Base-by-base conservation (phyloP, 2,113 vertebrate genomes). In the Dipodomys ordii region DNA sequence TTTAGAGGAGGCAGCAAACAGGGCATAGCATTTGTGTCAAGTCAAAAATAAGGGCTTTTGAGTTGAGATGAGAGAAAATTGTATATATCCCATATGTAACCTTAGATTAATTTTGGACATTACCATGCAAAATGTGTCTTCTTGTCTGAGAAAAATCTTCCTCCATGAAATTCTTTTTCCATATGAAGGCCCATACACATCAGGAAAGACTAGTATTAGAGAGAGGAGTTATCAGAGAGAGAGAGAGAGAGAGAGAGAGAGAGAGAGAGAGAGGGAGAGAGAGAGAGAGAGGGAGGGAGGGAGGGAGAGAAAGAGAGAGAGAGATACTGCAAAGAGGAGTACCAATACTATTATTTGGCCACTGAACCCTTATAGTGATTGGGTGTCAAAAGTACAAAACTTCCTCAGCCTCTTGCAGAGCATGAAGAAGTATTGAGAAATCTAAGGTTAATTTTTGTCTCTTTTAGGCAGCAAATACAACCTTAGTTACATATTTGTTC, bases 381-480 rank as follows among this genome's bases (percentile, higher is more conserved):
- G 13, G 11, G 57, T 83, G 5, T 73, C 3, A 83, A 94, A 80
- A 74, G 10, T 60, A 60, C 7, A 90, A 90, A 78, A 32, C 67
- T 65, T 64, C 68, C 72, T 68, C 77, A 90, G 11, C 13, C 10
- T 72, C 15, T 49, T 60, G 0, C 19, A 72, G 8, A 28, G 1
- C 27, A 85, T 7, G n/a, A 85, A 92, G 4, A 85, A 92, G 6
- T 69, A 2, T 2, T 64, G 16, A 93, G 39, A 77, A 92, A 57
- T 60, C 25, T 46, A 82, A 49, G 11, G 0, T 18, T 67, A 0
- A 13, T 46, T 57, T 64, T 69, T 16, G 32, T 57, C 3, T 19
- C 7, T 20, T 49, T 60, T 49, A 28, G 28, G 15, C 19, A 83
- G 9, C 83, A 92, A 57, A 62, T 6, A 7, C 28, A 69, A 79